A percentile compares a stretch with the other conserved stretches of the same genome.
phyloP scores from a whole-genome alignment of 2,113 vertebrate species.

The Crotalus viridis region DNA sequence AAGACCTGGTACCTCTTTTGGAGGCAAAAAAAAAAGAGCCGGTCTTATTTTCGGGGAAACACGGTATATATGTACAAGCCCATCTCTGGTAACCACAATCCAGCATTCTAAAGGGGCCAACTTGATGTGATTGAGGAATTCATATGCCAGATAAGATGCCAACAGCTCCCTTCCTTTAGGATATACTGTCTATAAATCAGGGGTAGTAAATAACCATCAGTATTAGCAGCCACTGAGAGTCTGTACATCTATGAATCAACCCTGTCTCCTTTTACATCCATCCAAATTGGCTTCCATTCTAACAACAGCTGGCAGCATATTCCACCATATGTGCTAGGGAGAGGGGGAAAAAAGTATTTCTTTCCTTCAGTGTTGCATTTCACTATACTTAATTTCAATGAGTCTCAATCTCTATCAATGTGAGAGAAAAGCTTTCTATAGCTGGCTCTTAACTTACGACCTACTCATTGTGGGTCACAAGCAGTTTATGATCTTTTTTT shows the following conservation, averaged over 20 bases:
- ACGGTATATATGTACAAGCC: background rate
- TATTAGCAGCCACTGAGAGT: background rate
- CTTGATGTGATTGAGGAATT: background rate
- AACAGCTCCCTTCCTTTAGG: background rate
- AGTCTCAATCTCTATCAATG: background rate
- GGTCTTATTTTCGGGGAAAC: too few species aligned
- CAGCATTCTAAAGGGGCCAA: background rate
- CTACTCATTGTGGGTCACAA: too few species aligned
- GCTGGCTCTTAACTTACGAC: too few species aligned
- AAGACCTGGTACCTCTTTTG: too few species aligned
- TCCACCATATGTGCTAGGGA: background rate
- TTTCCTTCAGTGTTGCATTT: background rate
- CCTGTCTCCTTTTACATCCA: background rate
- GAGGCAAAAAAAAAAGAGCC: too few species aligned
- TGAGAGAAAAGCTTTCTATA: background rate
- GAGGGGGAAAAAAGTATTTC: background rate
- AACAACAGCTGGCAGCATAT: background rate
- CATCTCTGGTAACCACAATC: background rate
- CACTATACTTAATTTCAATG: background rate
- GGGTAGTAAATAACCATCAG: background rate
- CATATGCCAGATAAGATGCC: background rate
- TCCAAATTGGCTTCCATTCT: background rate
- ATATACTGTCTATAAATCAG: background rate
- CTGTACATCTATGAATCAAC: background rate
- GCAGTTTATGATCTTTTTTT: too few species aligned